Percentiles rank a stretch among this genome's conserved stretches.
Conservation (phyloP, 2,888 invertebrate species). For the Prosopocoilus inquinatus region DNA sequence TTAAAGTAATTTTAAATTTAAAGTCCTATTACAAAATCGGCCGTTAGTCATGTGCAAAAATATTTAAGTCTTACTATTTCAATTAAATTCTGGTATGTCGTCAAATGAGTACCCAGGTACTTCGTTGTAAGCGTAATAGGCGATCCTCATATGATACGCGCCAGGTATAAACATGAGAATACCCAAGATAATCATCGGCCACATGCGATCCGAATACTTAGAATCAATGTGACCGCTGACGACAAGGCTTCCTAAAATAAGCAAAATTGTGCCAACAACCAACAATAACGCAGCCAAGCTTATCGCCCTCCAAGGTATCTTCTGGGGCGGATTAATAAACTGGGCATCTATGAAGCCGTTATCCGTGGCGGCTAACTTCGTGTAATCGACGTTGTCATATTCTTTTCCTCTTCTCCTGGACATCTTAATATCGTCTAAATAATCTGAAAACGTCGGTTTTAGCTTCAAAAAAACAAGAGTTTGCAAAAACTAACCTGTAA, state of each 20-base stretch:
- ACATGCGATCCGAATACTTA: slow-evolving; percentile 83
- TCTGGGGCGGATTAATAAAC: slow-evolving; percentile 63
- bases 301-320: slow-evolving; percentile 85
- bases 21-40: too few species aligned
- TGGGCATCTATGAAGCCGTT: slow-evolving; percentile 71
- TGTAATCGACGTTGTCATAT: slow-evolving; percentile 63
- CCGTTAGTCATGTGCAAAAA: too few species aligned
- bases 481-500: slow-evolving; percentile 35
- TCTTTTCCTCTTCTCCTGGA: slow-evolving; percentile 60
- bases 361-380: slow-evolving; percentile 57
- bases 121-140: slow-evolving; percentile 80
- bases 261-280: slow-evolving; percentile 69
- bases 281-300: slow-evolving; percentile 73
- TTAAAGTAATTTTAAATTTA: too few species aligned
- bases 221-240: slow-evolving; percentile 78
- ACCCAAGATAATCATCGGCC: slow-evolving; percentile 87
- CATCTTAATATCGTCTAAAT: slow-evolving; percentile 56
- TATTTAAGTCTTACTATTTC: slow-evolving; percentile 23
- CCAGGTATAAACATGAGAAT: slow-evolving; percentile 89
- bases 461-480: neutral
- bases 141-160: slow-evolving; percentile 85
- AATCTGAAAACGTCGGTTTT: slow-evolving; percentile 38
- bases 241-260: slow-evolving; percentile 61
- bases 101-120: slow-evolving; percentile 83
- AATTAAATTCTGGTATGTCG: slow-evolving; percentile 87